These are phyloP conservation scores for Fregata magnificens DNA, from an alignment of 2,113 vertebrate species.

Conservation along the genomic window DNA sequence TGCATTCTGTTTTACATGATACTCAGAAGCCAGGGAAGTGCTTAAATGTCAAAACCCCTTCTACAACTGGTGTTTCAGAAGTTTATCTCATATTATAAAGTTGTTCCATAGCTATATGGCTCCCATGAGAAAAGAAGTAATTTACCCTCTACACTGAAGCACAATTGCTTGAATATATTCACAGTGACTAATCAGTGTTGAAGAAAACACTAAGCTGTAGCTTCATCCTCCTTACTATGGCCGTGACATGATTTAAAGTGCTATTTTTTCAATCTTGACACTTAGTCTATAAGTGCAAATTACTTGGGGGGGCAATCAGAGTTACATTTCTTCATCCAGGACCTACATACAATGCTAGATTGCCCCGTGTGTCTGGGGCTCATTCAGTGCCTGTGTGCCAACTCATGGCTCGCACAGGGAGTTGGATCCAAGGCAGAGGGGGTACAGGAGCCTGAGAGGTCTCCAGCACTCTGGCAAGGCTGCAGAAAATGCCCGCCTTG, in stretches of 20 bases:
- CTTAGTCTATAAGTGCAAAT: background rate
- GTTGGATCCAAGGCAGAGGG: background rate
- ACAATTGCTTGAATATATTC: slow-evolving; percentile 17
- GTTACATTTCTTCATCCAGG: background rate
- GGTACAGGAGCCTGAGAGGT: background rate
- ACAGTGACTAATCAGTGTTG: slow-evolving; percentile 42
- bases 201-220: slow-evolving; percentile 22
- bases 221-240: background rate
- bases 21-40: background rate
- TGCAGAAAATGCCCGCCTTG: background rate
- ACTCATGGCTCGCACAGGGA: background rate
- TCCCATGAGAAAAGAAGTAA: background rate
- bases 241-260: background rate
- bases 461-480: background rate
- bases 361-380: background rate
- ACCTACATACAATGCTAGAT: background rate
- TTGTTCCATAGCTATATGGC: background rate
- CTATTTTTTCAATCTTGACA: slow-evolving; percentile 36
- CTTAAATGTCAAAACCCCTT: background rate
- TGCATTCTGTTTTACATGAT: background rate
- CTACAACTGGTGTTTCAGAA: background rate
- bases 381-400: background rate
- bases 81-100: slow-evolving; percentile 14
- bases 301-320: background rate
- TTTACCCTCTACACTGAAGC: background rate